A percentile compares a stretch with the other conserved stretches of the same genome.
These are phyloP conservation scores for Neolamprologus modestus DNA, from an alignment of 2,113 vertebrate species.

Conservation along the genomic window DNA sequence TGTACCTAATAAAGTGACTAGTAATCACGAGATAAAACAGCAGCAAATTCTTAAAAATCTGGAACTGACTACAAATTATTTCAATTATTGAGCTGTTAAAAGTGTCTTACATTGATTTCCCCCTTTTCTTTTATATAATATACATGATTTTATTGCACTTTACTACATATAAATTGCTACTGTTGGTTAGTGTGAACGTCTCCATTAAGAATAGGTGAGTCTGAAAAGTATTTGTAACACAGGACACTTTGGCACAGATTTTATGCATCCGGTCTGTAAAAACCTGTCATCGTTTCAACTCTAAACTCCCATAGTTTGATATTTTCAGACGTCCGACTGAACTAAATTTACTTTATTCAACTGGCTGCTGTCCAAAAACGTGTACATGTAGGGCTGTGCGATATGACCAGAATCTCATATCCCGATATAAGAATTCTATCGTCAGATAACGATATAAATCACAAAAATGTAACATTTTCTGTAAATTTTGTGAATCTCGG, in stretches of 20 bases:
- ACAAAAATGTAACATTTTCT: not conserved
- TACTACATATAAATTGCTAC: not conserved
- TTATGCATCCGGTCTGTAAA: not conserved
- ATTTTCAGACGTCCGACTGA: not conserved
- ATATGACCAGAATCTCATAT: not conserved
- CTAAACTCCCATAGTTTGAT: not conserved
- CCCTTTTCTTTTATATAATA: not conserved
- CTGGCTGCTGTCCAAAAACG: not conserved
- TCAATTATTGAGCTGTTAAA: not conserved
- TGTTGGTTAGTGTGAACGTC: not conserved
- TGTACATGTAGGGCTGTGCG: not conserved
- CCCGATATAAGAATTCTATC: not conserved
- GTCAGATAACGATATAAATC: not conserved
- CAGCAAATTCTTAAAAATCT: not conserved
- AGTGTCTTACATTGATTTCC: not conserved
- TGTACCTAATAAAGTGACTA: not conserved
- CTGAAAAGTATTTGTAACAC: not conserved
- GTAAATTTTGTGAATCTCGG: not conserved
- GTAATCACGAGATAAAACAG: not conserved
- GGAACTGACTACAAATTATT: not conserved
- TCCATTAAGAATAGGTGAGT: not conserved
- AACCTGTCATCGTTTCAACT: not conserved
- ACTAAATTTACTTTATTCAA: not conserved
- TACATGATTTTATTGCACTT: not conserved
- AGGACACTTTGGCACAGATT: not conserved